A percentile compares a stretch with the other conserved stretches of the same genome.
Evolutionary conservation across 2,888 invertebrate species (phyloP).

Genomic region (Cacoxenus indagator): DNA sequence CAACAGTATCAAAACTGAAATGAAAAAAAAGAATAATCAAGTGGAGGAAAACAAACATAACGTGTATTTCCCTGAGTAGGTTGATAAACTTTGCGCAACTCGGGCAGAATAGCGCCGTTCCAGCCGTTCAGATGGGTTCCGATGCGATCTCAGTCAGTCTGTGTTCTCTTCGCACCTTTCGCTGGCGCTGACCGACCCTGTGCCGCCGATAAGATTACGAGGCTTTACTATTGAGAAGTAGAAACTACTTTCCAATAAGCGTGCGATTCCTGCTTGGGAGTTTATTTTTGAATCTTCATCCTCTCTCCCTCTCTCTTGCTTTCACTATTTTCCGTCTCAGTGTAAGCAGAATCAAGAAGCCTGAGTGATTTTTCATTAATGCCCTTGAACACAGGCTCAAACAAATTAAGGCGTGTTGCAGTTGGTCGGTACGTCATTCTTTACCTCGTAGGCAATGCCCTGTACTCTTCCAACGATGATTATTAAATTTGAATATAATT

Average conservation of each 20-base stretch:
- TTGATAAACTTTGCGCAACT: background rate
- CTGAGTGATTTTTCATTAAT: too few relatives aligned
- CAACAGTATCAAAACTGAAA: too few relatives aligned
- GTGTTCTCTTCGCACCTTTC: background rate
- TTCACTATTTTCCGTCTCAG: too few relatives aligned
- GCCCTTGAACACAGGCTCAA: too few relatives aligned
- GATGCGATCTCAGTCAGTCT: background rate
- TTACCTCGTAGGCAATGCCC: too few relatives aligned
- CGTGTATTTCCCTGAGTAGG: background rate
- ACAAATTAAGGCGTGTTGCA: too few relatives aligned
- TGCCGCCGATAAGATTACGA: background rate
- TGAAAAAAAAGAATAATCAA: background rate
- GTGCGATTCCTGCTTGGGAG: background rate
- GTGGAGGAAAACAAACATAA: background rate
- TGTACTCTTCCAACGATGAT: background rate
- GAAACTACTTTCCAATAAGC: background rate
- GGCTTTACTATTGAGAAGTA: background rate
- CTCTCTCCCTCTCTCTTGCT: too few relatives aligned
- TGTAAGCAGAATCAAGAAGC: too few relatives aligned
- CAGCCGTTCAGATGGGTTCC: background rate
- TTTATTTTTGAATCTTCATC: too few relatives aligned
- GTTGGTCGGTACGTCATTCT: too few relatives aligned
- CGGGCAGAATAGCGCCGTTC: background rate
- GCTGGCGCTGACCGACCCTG: background rate
- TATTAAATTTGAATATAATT: slow-evolving; percentile 12